These are phyloP conservation scores for Tetraodon nigroviridis DNA, from an alignment of 2,113 vertebrate genomes.

Conservation along the genomic window DNA sequence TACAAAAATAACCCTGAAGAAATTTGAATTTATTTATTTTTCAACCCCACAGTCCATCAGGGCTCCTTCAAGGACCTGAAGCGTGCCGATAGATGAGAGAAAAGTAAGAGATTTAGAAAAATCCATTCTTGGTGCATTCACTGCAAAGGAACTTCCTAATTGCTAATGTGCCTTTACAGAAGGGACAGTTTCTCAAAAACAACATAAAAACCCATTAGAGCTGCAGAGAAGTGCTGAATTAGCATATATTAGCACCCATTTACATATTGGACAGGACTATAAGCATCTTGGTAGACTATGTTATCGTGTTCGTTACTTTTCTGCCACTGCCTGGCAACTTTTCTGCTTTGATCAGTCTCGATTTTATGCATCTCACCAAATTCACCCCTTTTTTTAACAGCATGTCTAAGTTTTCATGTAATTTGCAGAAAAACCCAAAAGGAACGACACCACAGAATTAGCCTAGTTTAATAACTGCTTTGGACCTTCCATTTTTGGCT, in stretches of 20 bases:
- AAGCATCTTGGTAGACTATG: conserved; percentile 44
- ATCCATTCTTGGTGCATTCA: conserved; percentile 2
- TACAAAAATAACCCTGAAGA: too few relatives aligned
- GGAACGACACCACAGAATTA: too few relatives aligned
- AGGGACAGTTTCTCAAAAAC: conserved; percentile 27
- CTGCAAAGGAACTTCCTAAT: conserved; percentile 4
- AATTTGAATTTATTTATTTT: too few relatives aligned
- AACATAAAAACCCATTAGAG: conserved; percentile 10
- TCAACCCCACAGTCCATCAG: neutral
- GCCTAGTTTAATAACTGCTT: too few relatives aligned
- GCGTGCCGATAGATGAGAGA: neutral
- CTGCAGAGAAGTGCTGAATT: conserved; percentile 51
- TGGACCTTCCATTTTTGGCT: too few relatives aligned
- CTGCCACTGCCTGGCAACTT: too few relatives aligned
- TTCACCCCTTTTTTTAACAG: too few relatives aligned
- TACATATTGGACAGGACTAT: conserved; percentile 22
- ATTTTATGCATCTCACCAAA: too few relatives aligned
- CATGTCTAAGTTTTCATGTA: too few relatives aligned
- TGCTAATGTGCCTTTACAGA: conserved; percentile 17
- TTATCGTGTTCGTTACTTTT: neutral
- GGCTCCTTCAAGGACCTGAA: conserved; percentile 12
- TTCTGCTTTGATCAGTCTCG: too few relatives aligned
- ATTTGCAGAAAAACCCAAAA: too few relatives aligned
- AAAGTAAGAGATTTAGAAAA: conserved; percentile 5
- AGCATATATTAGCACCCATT: conserved; percentile 55